Evolutionary conservation across 2,888 invertebrate genomes (phyloP).

Genomic region (Aphrophora alni): DNA sequence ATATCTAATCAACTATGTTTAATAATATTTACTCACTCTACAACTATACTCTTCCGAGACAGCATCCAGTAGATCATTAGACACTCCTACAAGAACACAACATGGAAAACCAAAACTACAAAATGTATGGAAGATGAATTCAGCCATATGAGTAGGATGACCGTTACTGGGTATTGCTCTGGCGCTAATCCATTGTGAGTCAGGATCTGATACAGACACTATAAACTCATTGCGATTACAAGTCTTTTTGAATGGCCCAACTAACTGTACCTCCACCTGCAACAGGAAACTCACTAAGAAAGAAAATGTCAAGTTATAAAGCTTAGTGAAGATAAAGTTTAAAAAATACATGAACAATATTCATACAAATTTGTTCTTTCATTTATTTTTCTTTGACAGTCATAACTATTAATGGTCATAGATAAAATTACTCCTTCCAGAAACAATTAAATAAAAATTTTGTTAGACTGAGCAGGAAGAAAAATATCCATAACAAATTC

Average conservation of each 20-base stretch:
- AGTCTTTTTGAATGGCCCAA: conserved; percentile 44
- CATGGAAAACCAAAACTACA: conserved; percentile 44
- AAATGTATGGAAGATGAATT: conserved; percentile 44
- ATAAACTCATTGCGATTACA: conserved; percentile 40
- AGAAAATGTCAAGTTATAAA: too few relatives aligned
- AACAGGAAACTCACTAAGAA: not conserved
- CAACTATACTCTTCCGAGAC: conserved; percentile 31
- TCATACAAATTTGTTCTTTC: too few relatives aligned
- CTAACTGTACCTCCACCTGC: conserved; percentile 44
- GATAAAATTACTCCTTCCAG: too few relatives aligned
- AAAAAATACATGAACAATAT: too few relatives aligned
- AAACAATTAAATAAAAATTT: too few relatives aligned
- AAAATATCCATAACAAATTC: too few relatives aligned
- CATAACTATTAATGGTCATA: too few relatives aligned
- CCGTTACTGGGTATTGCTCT: conserved; percentile 32
- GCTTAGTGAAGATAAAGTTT: too few relatives aligned
- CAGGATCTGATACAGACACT: conserved; percentile 43
- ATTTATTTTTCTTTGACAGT: too few relatives aligned
- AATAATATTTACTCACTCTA: conserved; percentile 19
- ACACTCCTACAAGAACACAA: conserved; percentile 32
- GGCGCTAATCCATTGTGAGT: conserved; percentile 43
- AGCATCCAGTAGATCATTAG: conserved; percentile 33
- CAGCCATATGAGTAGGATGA: conserved; percentile 33
- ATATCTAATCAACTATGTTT: too few relatives aligned
- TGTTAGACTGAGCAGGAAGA: too few relatives aligned